Evolutionary conservation across 1,140 invertebrate species (phyloP), one percentile per base, ranked within the genome.

Genomic region (Ladona fulva): DNA sequence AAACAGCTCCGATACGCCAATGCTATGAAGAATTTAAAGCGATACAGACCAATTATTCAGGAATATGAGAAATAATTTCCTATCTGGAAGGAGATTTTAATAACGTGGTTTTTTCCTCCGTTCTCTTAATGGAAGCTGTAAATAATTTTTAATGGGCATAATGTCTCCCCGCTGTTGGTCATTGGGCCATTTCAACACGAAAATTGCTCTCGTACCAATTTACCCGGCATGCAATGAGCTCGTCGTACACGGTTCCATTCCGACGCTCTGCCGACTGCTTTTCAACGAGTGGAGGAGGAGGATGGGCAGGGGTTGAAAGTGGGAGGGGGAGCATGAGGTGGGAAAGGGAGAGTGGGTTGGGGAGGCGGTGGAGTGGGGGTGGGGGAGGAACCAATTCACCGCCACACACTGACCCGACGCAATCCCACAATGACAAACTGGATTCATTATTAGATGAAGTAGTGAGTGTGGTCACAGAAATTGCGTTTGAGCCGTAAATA

Each of bases 361-460:
- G 52, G 52, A 12, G 12, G 52, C 1, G 3, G 12, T 3, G 16
- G n/a, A 6, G 3, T 5, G 52, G 3, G 52, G 16, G 52, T 6
- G 52, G 52, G 16, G 14, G 12, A 66, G n/a, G 52, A 16, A 16
- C 14, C 14, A 19, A 19, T 22, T 19, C 16, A 19, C 52, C 52
- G 16, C 14, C 52, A 66, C 52, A 22, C 52, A 19, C 52, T 66
- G 52, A 66, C 52, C 52, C 52, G 52, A 66, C 52, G 52, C 52
- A 22, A 66, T 66, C 52, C 52, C 52, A 66, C 52, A 66, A 66
- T 66, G 52, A 66, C 52, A 66, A 66, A 66, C 52, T 66, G 52
- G 52, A 66, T 66, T 66, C 52, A 66, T 66, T 66, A 66, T 66
- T 66, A 66, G 52, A 66, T 66, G 52, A 66, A 66, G 52, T 66